These are phyloP conservation scores for Heliconius cydno DNA, from an alignment of 2,888 invertebrate genomes.

Conservation along the genomic window DNA sequence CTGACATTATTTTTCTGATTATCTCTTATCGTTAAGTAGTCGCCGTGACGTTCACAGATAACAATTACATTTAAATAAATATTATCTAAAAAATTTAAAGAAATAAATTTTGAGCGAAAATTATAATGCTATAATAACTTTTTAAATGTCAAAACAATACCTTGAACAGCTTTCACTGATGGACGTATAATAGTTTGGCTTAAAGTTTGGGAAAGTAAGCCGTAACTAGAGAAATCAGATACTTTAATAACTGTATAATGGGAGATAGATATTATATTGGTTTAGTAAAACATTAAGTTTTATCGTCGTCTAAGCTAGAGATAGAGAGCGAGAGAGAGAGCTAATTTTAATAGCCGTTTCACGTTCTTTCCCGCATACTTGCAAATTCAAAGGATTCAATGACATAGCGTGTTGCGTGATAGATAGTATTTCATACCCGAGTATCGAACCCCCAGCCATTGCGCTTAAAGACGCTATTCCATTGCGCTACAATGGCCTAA, in stretches of 20 bases:
- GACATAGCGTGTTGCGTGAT: neutral
- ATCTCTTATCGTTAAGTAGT: conserved; percentile 60
- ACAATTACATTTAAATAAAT: conserved; percentile 52
- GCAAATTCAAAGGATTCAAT: neutral
- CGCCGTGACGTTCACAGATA: conserved; percentile 58
- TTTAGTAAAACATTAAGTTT: neutral
- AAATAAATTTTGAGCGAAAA: conserved; percentile 18
- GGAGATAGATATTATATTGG: conserved; percentile 3
- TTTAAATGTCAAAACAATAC: conserved; percentile 28
- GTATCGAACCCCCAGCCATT: neutral
- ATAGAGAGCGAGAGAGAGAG: too few relatives aligned
- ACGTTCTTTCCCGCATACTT: too few relatives aligned
- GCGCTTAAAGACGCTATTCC: too few relatives aligned
- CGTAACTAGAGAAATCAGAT: conserved; percentile 26
- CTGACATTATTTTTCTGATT: conserved; percentile 61
- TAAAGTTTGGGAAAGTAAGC: conserved; percentile 22
- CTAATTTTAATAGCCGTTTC: neutral
- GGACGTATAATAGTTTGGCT: conserved; percentile 23
- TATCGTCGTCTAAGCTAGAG: neutral
- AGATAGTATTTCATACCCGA: neutral
- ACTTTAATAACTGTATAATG: conserved; percentile 22
- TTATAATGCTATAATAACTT: conserved; percentile 6
- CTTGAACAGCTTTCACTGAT: conserved; percentile 40
- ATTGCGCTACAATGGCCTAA: too few relatives aligned
- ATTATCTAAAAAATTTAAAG: conserved; percentile 36